Conservation (phyloP, 2,888 invertebrate species). For the Kuschelorhynchus macadamiae region DNA sequence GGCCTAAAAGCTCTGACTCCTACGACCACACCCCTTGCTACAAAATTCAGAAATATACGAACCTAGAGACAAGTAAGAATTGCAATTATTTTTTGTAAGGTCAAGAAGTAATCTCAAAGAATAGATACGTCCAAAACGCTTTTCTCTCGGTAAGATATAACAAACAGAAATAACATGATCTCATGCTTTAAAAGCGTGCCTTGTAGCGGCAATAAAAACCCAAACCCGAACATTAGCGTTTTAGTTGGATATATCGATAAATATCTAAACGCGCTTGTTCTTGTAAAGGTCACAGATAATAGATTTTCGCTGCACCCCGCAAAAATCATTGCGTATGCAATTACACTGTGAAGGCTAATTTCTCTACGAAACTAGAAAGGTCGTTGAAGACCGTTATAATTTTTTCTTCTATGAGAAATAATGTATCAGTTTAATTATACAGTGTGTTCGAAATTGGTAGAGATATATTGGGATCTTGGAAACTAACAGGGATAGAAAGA, state of each 20-base stretch:
- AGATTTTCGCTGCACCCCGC: conserved; percentile 42
- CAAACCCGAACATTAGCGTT: conserved; percentile 6
- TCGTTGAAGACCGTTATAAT: conserved; percentile 42
- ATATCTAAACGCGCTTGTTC: conserved; percentile 16
- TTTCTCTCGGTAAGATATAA: not conserved
- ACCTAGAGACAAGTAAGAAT: too few species aligned
- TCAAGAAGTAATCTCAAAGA: too few species aligned
- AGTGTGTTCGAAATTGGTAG: too few species aligned
- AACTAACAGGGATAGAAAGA: too few species aligned
- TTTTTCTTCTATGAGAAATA: conserved; percentile 12
- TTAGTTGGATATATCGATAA: conserved; percentile 18
- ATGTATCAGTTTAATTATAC: too few species aligned
- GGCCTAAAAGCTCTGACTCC: too few species aligned
- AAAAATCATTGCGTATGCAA: conserved; percentile 46
- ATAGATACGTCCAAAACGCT: not conserved
- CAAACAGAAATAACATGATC: conserved; percentile 1
- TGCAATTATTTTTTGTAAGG: too few species aligned
- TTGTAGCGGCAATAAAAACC: not conserved
- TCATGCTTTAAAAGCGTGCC: conserved; percentile 5
- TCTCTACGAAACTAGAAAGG: conserved; percentile 44
- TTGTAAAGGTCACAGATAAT: conserved; percentile 41
- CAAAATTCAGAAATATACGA: too few species aligned
- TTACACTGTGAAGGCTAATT: conserved; percentile 46
- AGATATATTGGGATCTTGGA: too few species aligned
- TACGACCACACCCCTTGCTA: too few species aligned